Evolutionary conservation across 2,113 vertebrate species (phyloP), one percentile per base, ranked within the genome.

Genomic region (Oncorhynchus keta): DNA sequence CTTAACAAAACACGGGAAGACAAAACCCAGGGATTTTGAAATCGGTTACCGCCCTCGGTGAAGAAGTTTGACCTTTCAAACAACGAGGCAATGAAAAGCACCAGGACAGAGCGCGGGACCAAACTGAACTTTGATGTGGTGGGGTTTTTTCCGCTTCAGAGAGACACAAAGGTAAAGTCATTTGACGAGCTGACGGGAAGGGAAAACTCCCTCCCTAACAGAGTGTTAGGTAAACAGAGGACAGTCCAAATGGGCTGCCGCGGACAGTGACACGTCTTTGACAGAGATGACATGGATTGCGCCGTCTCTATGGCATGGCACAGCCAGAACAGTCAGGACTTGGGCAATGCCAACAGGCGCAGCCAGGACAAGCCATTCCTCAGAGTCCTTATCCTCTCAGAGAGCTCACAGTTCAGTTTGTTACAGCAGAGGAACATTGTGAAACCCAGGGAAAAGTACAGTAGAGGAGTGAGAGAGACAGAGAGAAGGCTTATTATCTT

Each of bases 21-120:
- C 18, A 62, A 22, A 62, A 24, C n/a, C 8, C n/a, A 3, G n/a
- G 59, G 18, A 8, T 62, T 22, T 62, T 22, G 22, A 5, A 62
- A 62, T 62, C 59, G 24, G n/a, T 62, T 22, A 62, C 7, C n/a
- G 59, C 18, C 59, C n/a, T 62, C n/a, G 18, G 51, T 22, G 59
- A 62, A 62, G 59, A n/a, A 62, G 59, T 8, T 62, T 62, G 59
- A 62, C 59, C 59, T 62, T 62, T 62, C n/a, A n/a, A 62, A 62
- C 55, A 57, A 57, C 2, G 55, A 57, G 20, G 14, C 55, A 57
- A 57, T 57, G 55, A 57, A 57, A 57, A 5, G 55, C 55, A 57
- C 55, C 4, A 7, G 55, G 18, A 20, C 55, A 18, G 55, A 20
- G 20, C 4, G 14, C 14, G 4, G 20, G 55, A 20, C 55, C n/a